phyloP scores from a whole-genome alignment of 2,797 vertebrate genomes.

The Gadopsis marmoratus region DNA sequence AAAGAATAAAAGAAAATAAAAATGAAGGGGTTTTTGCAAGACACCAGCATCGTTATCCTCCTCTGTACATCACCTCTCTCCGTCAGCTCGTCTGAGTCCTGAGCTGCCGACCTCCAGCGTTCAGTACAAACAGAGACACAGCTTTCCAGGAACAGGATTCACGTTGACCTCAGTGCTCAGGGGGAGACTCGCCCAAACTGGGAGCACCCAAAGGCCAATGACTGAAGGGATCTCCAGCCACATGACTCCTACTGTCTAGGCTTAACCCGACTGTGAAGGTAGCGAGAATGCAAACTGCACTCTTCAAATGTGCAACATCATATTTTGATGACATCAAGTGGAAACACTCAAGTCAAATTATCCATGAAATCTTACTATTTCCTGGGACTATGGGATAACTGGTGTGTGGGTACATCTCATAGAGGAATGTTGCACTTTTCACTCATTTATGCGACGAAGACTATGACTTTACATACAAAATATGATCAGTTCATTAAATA shows the following conservation, averaged over 20 bases:
- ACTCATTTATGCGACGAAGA: not conserved
- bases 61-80: not conserved
- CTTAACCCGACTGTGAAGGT: slow-evolving; percentile 41
- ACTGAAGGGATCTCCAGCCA: slow-evolving; percentile 29
- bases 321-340: not conserved
- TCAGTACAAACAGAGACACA: slow-evolving; percentile 29
- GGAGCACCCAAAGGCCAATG: slow-evolving; percentile 36
- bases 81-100: slow-evolving; percentile 3
- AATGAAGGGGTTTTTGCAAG: not conserved
- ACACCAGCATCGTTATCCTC: not conserved
- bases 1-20: not conserved
- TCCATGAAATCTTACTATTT: not conserved
- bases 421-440: not conserved
- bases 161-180: slow-evolving; percentile 65
- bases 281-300: not conserved
- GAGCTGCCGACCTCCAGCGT: slow-evolving; percentile 54
- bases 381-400: not conserved
- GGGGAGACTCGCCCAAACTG: slow-evolving; percentile 22
- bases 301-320: slow-evolving; percentile 5
- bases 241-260: slow-evolving; percentile 46
- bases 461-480: not conserved
- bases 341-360: not conserved
- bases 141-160: slow-evolving; percentile 39
- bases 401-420: not conserved
- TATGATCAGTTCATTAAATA: not conserved